Conservation (phyloP, 2,797 vertebrate species). For the Tadarida brasiliensis region DNA sequence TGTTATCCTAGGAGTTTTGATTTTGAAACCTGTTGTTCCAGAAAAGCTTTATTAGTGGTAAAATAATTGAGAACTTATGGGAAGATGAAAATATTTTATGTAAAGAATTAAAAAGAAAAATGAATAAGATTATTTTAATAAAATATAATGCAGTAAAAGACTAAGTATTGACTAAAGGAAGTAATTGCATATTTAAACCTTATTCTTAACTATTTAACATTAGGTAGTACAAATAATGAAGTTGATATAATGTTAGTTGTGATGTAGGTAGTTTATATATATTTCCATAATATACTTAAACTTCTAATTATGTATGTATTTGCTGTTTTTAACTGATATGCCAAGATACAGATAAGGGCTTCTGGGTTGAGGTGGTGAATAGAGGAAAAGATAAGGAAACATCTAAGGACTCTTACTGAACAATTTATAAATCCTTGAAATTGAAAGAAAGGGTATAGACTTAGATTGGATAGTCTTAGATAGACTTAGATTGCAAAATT, state of each 20-base stretch:
- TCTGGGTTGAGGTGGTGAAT: not conserved
- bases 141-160: not conserved
- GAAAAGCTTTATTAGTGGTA: not conserved
- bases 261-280: not conserved
- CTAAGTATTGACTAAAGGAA: not conserved
- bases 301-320: not conserved
- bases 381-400: not conserved
- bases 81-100: slow-evolving; percentile 6
- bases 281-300: not conserved
- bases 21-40: not conserved
- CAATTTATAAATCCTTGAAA: not conserved
- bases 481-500: not conserved
- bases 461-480: not conserved
- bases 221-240: not conserved
- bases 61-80: slow-evolving; percentile 24
- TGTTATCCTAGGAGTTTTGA: not conserved
- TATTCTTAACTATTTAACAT: not conserved
- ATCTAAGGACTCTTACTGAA: not conserved
- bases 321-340: not conserved
- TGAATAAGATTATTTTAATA: not conserved
- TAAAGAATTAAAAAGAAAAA: slow-evolving; percentile 1
- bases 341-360: not conserved
- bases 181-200: not conserved
- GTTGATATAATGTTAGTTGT: not conserved
- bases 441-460: not conserved